Evolutionary conservation across 35 echinoderm and acorn worm species (phyloP).

Genomic region (Apostichopus japonicus): DNA sequence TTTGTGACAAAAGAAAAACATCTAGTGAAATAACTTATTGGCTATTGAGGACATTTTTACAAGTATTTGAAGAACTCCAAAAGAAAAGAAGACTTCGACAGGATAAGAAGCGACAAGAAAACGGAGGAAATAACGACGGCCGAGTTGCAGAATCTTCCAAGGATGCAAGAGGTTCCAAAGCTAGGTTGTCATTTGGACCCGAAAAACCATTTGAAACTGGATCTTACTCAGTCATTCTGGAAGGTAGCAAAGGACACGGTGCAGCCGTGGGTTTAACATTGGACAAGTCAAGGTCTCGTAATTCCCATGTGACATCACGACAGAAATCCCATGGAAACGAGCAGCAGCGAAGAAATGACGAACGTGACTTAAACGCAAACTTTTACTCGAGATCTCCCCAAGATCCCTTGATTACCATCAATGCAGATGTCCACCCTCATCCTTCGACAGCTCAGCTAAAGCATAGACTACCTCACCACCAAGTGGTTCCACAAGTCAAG

Average conservation of each 20-base stretch:
- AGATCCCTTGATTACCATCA: not conserved
- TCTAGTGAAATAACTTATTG: slow-evolving; percentile 91
- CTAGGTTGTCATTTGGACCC: not conserved
- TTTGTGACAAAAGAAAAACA: slow-evolving; percentile 78
- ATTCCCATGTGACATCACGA: slow-evolving; percentile 5
- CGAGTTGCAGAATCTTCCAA: not conserved
- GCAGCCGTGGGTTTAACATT: slow-evolving; percentile 77
- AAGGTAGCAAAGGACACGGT: slow-evolving; percentile 76
- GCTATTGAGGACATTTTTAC: slow-evolving; percentile 90
- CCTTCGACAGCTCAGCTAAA: not conserved
- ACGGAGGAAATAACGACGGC: not conserved
- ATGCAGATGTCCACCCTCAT: not conserved
- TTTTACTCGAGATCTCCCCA: not conserved
- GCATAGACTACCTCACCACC: not conserved
- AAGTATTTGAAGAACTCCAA: slow-evolving; percentile 95
- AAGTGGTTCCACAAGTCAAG: not conserved
- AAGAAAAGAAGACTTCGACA: slow-evolving; percentile 71
- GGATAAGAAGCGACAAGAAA: slow-evolving; percentile 64
- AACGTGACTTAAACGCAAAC: slow-evolving; percentile 27
- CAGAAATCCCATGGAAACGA: not conserved
- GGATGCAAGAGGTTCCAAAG: not conserved
- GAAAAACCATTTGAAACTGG: slow-evolving; percentile 52
- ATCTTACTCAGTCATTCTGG: slow-evolving; percentile 84
- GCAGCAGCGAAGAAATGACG: not conserved
- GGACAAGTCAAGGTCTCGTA: not conserved